Base-by-base conservation (phyloP, 2,797 vertebrate species). In the Pseudochirops corinnae region DNA sequence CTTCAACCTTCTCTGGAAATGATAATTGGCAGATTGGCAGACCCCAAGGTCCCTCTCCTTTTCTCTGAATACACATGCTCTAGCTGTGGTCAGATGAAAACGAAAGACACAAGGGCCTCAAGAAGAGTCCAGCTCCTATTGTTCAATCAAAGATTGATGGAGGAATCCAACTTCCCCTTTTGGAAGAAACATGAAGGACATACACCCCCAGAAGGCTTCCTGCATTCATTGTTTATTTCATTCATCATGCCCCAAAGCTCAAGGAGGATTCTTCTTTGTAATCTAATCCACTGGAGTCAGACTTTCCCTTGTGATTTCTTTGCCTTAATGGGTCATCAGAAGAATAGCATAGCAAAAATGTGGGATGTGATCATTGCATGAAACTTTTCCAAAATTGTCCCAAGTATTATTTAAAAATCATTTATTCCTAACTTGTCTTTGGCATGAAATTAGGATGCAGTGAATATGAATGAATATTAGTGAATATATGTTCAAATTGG, bases 21-120 rank as follows among this genome's bases (percentile, higher is more conserved):
- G 57, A 28, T 92, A 1, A 0, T 14, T 1, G 26, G 90, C n/a
- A 82, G 24, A 24, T 21, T 39, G 29, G 52, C n/a, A 0, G 2
- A 39, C 29, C 24, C 9, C 2, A 21, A 1, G 13, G 2, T 4
- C 11, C 62, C 60, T n/a, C n/a, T 31, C 26, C 4, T 0, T 0
- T 52, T 28, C 31, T 90, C 12, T 5, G 46, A 57, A 11, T 90
- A 26, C 18, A 29, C 18, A 21, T 2, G 1, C 0, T 56, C 55
- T 58, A n/a, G 56, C 39, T 9, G n/a, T 3, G 56, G 28, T 26
- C 56, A n/a, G 46, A 1, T 12, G 3, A 55, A 31, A 21, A n/a
- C 4, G 5, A 1, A 28, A 46, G 24, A 52, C 60, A 29, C 21
- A 0, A 46, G 33, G 9, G 21, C 24, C 2, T 0, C 18, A 46